These are phyloP conservation scores for Picathartes gymnocephalus DNA, from an alignment of 2,113 vertebrate species.

Conservation along the genomic window DNA sequence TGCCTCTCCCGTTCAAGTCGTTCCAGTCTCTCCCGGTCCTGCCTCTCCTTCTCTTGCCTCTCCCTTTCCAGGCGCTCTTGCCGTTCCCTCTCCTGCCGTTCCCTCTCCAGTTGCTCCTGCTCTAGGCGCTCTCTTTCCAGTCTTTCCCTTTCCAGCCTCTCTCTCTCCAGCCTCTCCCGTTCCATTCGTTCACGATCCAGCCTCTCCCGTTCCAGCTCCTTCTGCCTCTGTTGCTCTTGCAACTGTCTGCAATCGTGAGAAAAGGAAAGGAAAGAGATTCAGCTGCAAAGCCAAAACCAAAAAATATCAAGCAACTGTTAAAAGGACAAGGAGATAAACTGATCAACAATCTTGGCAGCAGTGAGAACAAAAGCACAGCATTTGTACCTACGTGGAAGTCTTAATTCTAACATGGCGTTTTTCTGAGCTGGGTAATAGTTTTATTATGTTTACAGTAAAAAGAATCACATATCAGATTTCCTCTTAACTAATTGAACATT, in stretches of 20 bases:
- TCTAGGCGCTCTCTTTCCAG: conserved; percentile 79
- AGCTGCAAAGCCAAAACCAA: neutral
- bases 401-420: neutral
- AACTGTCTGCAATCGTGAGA: conserved; percentile 78
- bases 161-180: conserved; percentile 78
- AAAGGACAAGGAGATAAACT: neutral
- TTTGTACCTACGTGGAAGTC: neutral
- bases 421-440: neutral
- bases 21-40: conserved; percentile 70
- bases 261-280: neutral
- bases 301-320: neutral
- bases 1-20: conserved; percentile 70
- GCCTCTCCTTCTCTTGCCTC: conserved; percentile 71
- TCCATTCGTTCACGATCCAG: conserved; percentile 78
- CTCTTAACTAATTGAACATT: neutral
- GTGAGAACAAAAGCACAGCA: neutral
- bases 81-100: conserved; percentile 69
- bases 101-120: conserved; percentile 79
- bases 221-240: conserved; percentile 93
- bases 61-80: conserved; percentile 78
- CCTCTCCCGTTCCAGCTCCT: conserved; percentile 81
- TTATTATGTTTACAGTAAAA: neutral
- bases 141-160: conserved; percentile 77
- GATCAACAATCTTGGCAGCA: neutral
- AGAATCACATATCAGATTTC: neutral